Conservation (phyloP, 2,797 vertebrate species). For the Sebastes reedi region DNA sequence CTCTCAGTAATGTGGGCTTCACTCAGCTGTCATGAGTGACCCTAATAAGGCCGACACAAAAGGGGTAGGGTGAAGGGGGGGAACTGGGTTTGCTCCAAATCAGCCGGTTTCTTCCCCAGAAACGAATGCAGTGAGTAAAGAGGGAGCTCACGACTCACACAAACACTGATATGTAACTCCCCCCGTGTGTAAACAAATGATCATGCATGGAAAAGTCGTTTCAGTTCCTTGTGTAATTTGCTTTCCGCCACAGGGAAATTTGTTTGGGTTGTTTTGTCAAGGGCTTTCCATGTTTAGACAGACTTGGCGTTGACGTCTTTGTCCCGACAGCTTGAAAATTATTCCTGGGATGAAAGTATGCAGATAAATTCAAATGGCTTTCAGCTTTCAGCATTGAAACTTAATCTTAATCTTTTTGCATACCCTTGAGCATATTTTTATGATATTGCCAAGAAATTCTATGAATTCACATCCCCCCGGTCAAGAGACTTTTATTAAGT, state of each 20-base stretch:
- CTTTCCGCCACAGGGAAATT: constrained; percentile 35
- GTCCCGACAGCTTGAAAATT: constrained; percentile 27
- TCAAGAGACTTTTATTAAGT: background rate
- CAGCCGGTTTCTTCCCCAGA: constrained; percentile 36
- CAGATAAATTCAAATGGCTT: constrained; percentile 5
- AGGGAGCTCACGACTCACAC: constrained; percentile 18
- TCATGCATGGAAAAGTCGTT: constrained; percentile 24
- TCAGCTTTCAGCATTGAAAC: background rate
- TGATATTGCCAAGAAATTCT: constrained; percentile 1
- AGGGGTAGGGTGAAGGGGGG: constrained; percentile 7
- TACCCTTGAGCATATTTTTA: constrained; percentile 14
- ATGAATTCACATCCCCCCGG: background rate
- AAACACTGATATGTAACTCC: constrained; percentile 19
- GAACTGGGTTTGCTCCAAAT: constrained; percentile 37
- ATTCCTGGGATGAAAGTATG: constrained; percentile 19
- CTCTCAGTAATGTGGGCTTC: constrained; percentile 75
- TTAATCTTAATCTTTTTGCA: background rate
- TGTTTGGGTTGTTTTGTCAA: constrained; percentile 38
- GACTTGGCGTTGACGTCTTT: constrained; percentile 48
- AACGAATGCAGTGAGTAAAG: constrained; percentile 30
- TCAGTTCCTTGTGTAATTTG: constrained; percentile 35
- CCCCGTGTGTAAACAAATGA: constrained; percentile 45
- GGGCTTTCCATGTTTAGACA: constrained; percentile 35
- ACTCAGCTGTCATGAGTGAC: constrained; percentile 69
- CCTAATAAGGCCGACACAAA: constrained; percentile 73